Percentiles rank a stretch among this genome's conserved stretches.
These are phyloP conservation scores for Oligia fasciuncula DNA, from an alignment of 2,888 invertebrate species.

Conservation along the genomic window DNA sequence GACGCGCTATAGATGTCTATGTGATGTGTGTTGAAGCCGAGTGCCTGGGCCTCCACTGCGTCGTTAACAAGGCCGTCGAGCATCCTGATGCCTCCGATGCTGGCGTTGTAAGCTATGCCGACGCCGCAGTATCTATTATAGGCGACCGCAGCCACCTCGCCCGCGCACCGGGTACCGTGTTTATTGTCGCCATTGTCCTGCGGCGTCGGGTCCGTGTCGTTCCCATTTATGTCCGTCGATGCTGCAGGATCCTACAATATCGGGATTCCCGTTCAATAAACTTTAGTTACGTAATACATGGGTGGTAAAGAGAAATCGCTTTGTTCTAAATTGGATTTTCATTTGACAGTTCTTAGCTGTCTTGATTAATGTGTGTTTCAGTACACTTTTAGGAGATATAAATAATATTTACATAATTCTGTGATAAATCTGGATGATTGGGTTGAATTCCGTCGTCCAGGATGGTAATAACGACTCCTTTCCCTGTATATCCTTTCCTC, in stretches of 20 bases:
- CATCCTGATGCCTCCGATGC: slow-evolving; percentile 99
- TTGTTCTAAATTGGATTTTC: slow-evolving; percentile 48
- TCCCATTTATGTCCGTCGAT: slow-evolving; percentile 99
- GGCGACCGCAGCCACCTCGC: slow-evolving; percentile 99
- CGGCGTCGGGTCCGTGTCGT: slow-evolving; percentile 99
- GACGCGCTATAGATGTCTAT: slow-evolving; percentile 99
- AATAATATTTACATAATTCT: slow-evolving; percentile 95
- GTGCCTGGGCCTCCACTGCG: slow-evolving; percentile 97
- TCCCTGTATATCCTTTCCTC: slow-evolving; percentile 98
- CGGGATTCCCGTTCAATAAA: slow-evolving; percentile 57
- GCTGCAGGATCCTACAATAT: slow-evolving; percentile 95
- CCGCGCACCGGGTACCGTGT: slow-evolving; percentile 99
- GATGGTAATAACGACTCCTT: slow-evolving; percentile 98
- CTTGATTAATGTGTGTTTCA: slow-evolving; percentile 47
- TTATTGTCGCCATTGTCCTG: slow-evolving; percentile 99
- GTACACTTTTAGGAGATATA: slow-evolving; percentile 10
- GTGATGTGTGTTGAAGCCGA: slow-evolving; percentile 97
- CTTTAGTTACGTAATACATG: slow-evolving; percentile 55
- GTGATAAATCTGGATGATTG: slow-evolving; percentile 97
- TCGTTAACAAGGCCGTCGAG: slow-evolving; percentile 99
- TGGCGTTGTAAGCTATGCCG: slow-evolving; percentile 98
- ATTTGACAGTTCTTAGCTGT: slow-evolving; percentile 47
- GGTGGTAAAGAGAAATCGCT: slow-evolving; percentile 36
- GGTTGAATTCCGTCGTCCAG: slow-evolving; percentile 99
- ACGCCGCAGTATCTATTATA: slow-evolving; percentile 99